Evolutionary conservation across 2,797 vertebrate species (phyloP).

Genomic region (Chromobotia macracanthus): DNA sequence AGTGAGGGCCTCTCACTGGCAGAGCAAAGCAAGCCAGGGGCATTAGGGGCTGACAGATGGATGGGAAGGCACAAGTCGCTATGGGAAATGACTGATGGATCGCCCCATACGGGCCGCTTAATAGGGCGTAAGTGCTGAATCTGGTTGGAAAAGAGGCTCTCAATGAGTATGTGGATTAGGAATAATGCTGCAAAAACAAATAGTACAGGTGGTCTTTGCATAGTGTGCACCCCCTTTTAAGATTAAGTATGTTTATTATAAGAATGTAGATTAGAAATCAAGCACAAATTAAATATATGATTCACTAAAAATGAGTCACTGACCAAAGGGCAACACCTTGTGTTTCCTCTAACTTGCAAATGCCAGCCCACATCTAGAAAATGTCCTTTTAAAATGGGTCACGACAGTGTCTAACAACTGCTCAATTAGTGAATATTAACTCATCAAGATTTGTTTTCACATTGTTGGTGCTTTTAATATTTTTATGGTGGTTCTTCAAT

Average conservation of each 20-base stretch:
- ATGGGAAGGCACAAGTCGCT: constrained; percentile 64
- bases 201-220: constrained; percentile 8
- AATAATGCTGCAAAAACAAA: constrained; percentile 30
- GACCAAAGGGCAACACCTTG: too few species aligned
- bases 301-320: too few species aligned
- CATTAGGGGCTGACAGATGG: constrained; percentile 78
- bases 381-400: too few species aligned
- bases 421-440: too few species aligned
- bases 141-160: constrained; percentile 63
- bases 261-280: background rate
- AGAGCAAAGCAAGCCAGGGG: constrained; percentile 55
- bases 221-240: background rate
- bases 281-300: background rate
- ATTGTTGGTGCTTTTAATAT: too few species aligned
- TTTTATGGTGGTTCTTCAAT: too few species aligned
- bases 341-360: too few species aligned
- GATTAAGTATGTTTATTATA: constrained; percentile 18
- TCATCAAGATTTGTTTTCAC: too few species aligned
- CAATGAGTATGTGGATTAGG: constrained; percentile 53
- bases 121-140: constrained; percentile 68
- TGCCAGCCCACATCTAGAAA: too few species aligned
- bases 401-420: too few species aligned
- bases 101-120: constrained; percentile 66
- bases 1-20: constrained; percentile 3
- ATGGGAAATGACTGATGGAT: constrained; percentile 76